Percentiles rank a stretch among this genome's conserved stretches.
phyloP scores from a whole-genome alignment of 1,140 invertebrate species.

The Bombus confusus region DNA sequence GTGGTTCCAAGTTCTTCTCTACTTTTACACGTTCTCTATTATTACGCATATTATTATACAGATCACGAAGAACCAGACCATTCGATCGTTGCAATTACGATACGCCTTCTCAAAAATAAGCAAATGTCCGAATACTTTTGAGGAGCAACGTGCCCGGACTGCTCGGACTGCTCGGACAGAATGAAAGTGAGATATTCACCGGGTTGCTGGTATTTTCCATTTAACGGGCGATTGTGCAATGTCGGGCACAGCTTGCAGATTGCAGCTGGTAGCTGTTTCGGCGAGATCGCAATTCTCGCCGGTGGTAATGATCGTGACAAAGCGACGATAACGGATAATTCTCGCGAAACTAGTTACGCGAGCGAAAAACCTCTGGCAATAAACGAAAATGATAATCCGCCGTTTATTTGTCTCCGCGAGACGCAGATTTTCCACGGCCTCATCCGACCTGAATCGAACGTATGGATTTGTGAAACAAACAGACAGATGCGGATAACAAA shows the following conservation, averaged over 20 bases:
- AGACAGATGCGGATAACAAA: no score
- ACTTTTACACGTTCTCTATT: no score
- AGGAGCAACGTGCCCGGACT: not conserved
- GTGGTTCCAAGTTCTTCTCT: no score
- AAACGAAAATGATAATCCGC: not conserved
- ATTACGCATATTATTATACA: no score
- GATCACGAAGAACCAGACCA: no score
- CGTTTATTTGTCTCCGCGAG: not conserved
- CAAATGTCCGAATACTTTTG: no score
- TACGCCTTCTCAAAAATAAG: no score
- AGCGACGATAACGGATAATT: slow-evolving; percentile 3
- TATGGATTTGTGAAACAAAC: no score
- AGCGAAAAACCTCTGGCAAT: not conserved
- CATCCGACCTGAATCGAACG: not conserved
- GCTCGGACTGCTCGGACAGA: not conserved
- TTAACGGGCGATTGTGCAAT: slow-evolving; percentile 1
- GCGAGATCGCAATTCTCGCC: not conserved
- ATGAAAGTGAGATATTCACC: slow-evolving; percentile 4
- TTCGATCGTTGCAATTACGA: no score
- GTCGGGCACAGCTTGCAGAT: not conserved
- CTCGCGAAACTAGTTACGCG: not conserved
- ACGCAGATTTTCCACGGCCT: not conserved
- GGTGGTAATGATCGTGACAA: not conserved
- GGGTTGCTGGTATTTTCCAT: not conserved
- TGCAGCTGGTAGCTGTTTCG: not conserved